These are phyloP conservation scores for Podarcis raffonei DNA, from an alignment of 2,113 vertebrate genomes.

Conservation along the genomic window DNA sequence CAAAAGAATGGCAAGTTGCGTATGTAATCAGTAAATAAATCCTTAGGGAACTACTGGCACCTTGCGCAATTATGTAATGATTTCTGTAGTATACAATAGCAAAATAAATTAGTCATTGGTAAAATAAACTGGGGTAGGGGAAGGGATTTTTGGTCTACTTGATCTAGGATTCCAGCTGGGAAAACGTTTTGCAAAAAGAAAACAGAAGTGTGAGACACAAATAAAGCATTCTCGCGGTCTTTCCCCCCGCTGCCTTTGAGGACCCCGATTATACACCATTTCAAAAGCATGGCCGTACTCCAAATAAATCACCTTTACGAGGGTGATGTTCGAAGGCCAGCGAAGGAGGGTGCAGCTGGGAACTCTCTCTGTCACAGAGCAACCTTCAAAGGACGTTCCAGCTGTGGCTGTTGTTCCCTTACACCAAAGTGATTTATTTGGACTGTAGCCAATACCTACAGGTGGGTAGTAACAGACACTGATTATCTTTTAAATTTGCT, in stretches of 20 bases:
- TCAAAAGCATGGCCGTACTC: background rate
- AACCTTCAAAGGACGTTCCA: slow-evolving; percentile 5
- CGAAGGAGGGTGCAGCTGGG: background rate
- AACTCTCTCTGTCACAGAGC: background rate
- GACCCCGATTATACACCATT: background rate
- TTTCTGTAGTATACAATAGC: background rate
- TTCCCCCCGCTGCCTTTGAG: background rate
- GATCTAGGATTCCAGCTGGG: background rate
- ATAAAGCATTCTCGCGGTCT: background rate
- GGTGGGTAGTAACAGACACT: background rate
- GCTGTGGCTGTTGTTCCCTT: background rate
- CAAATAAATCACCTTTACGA: slow-evolving; percentile 14
- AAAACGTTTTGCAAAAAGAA: background rate
- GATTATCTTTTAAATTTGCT: slow-evolving; percentile 4
- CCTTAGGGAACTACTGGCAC: background rate
- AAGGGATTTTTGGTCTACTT: background rate
- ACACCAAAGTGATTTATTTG: slow-evolving; percentile 8
- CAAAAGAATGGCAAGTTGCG: background rate
- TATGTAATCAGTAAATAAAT: background rate
- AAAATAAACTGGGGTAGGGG: background rate
- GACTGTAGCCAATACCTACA: background rate
- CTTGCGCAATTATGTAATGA: background rate
- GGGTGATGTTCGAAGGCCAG: background rate
- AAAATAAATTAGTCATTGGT: background rate
- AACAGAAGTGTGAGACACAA: background rate